Evolutionary conservation across 2,113 vertebrate genomes (phyloP), one percentile per base, ranked within the genome.

Genomic region (Pardalotus punctatus): DNA sequence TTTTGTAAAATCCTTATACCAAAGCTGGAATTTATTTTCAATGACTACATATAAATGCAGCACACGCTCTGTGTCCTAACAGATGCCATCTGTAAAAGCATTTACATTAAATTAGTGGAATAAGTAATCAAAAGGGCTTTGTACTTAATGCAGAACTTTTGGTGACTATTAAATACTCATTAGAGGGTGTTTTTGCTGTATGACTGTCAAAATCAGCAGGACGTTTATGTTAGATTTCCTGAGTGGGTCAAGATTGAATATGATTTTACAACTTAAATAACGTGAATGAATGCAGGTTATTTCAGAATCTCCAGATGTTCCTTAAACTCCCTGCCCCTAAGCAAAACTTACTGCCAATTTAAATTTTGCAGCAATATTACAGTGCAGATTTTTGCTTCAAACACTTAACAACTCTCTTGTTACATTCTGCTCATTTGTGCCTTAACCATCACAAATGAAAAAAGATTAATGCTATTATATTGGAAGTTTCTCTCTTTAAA

Each of bases 81-180:
- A 98, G 98, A 98, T 98, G 98, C 98, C 98, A 98, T 98, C 98
- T 98, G 98, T 98, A 98, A 98, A 98, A 98, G 98, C 98, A 98
- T 98, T 98, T 98, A 98, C 98, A 98, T 98, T 98, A 98, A 98
- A 98, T 98, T 98, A 98, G 98, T 98, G 98, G 98, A 98, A 98
- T 98, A 98, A 98, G 98, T 98, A 98, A 98, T 98, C 98, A 98
- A 98, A 98, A 98, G 98, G 97, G 98, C 98, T 98, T 98, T 98
- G 98, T 98, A 98, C 98, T 98, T 98, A 98, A 98, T 98, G 98
- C 97, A 98, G 98, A 98, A 98, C 98, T 98, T 98, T 98, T 98
- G 98, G 98, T 98, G 98, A 98, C 98, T 98, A 98, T 98, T 98
- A 98, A 98, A 98, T 98, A 97, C 98, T 98, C 98, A 98, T 98